Conservation (phyloP, 2,113 vertebrate genomes). For the Hemicordylus capensis region DNA sequence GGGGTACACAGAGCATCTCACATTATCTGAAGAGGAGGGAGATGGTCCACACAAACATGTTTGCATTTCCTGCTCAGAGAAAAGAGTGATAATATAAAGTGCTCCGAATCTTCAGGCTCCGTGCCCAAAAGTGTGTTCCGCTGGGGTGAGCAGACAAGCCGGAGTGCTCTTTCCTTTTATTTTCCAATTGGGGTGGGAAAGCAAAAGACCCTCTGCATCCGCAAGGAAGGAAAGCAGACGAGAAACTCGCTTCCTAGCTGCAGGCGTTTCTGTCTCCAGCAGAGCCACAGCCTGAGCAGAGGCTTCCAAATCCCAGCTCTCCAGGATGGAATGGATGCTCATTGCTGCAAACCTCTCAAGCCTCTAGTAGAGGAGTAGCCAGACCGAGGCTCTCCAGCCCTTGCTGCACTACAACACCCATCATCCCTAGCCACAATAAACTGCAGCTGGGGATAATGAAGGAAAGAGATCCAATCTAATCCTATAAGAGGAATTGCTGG, state of each 20-base stretch:
- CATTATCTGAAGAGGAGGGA: neutral
- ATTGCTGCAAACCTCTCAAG: no score
- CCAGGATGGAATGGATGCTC: no score
- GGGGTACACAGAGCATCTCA: no score
- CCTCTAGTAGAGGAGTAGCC: no score
- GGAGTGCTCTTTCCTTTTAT: fast-evolving
- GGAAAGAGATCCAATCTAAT: no score
- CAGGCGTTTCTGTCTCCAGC: fast-evolving
- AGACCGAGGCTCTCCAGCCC: no score
- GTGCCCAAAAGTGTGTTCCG: neutral
- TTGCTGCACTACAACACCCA: no score
- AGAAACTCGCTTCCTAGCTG: neutral
- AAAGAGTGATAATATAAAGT: neutral
- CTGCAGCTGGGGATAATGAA: no score
- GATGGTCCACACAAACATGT: fast-evolving
- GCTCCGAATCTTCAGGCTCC: neutral
- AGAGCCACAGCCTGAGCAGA: neutral
- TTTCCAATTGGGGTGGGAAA: fast-evolving
- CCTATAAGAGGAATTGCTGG: no score
- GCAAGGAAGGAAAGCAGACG: no score
- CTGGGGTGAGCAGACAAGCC: neutral
- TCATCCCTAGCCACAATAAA: no score
- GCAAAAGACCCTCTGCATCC: neutral
- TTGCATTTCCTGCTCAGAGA: fast-evolving
- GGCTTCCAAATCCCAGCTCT: fast-evolving